Conservation (phyloP, 2,113 vertebrate genomes). For the Ciconia stormi region DNA sequence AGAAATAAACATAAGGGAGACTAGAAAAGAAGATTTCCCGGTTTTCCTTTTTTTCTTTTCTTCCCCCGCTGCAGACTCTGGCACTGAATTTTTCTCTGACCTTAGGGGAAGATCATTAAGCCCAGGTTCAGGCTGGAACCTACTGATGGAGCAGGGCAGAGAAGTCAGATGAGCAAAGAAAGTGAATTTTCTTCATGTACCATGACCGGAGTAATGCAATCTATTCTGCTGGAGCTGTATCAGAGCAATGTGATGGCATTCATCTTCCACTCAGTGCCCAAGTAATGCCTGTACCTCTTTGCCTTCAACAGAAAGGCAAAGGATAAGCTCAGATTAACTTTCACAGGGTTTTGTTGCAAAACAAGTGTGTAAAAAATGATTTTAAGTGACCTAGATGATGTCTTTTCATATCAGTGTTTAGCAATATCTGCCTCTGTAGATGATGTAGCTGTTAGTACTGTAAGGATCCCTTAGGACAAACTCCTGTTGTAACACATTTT, state of each 20-base stretch:
- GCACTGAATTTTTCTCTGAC: not conserved
- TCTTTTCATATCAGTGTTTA: conserved; percentile 40
- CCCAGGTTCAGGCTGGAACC: not conserved
- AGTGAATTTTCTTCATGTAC: not conserved
- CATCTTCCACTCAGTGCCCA: not conserved
- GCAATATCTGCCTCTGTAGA: conserved; percentile 32
- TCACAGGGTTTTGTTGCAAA: not conserved
- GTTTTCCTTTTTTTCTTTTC: not conserved
- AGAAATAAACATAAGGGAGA: not conserved
- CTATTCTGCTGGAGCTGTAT: not conserved
- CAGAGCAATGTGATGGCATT: not conserved
- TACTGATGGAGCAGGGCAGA: not conserved
- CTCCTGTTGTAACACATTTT: conserved; percentile 42
- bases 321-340: conserved; percentile 29
- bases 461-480: conserved; percentile 62
- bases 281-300: not conserved
- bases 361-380: conserved; percentile 47
- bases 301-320: not conserved
- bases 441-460: conserved; percentile 17
- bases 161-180: not conserved
- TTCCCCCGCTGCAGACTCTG: not conserved
- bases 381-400: conserved; percentile 40
- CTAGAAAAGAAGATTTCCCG: not conserved
- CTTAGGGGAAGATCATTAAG: not conserved
- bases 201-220: not conserved